Percentiles rank a stretch among this genome's conserved stretches.
Conservation (phyloP, 2,113 vertebrate species). For the Stigmatopora argus region DNA sequence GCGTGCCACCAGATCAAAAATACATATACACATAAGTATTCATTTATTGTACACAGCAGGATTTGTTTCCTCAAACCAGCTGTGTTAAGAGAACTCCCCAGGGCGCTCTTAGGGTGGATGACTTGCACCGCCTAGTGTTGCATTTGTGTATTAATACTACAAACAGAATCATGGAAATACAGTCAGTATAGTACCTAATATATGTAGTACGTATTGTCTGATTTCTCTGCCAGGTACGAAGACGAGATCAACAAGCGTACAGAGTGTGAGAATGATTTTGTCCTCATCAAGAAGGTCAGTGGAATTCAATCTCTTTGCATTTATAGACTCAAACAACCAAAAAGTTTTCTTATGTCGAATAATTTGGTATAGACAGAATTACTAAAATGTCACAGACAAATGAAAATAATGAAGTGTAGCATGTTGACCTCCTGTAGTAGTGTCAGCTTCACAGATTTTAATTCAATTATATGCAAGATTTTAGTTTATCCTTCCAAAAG, state of each 20-base stretch:
- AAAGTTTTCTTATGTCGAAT: not conserved
- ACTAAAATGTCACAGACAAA: not conserved
- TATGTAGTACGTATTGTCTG: not conserved
- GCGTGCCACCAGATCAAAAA: constrained; percentile 38
- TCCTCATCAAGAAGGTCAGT: constrained; percentile 78
- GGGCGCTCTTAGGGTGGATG: constrained; percentile 21
- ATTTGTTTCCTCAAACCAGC: constrained; percentile 8
- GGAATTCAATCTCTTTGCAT: not conserved
- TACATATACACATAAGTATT: no score
- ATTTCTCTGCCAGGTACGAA: constrained; percentile 66
- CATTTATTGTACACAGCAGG: not conserved
- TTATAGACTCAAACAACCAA: not conserved
- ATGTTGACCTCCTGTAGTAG: not conserved
- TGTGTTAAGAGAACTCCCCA: not conserved
- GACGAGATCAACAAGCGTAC: constrained; percentile 79
- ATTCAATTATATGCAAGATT: not conserved
- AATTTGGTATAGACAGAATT: not conserved
- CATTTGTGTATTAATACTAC: not conserved
- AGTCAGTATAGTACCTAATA: not conserved
- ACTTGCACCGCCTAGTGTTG: constrained; percentile 61
- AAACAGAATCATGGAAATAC: not conserved
- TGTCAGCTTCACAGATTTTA: not conserved
- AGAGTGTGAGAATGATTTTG: constrained; percentile 78
- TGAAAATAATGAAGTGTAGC: not conserved
- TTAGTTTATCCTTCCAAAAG: not conserved